Percentiles rank a stretch among this genome's conserved stretches.
Conservation (phyloP, 2,888 invertebrate genomes). For the Polydrusus tereticollis region DNA sequence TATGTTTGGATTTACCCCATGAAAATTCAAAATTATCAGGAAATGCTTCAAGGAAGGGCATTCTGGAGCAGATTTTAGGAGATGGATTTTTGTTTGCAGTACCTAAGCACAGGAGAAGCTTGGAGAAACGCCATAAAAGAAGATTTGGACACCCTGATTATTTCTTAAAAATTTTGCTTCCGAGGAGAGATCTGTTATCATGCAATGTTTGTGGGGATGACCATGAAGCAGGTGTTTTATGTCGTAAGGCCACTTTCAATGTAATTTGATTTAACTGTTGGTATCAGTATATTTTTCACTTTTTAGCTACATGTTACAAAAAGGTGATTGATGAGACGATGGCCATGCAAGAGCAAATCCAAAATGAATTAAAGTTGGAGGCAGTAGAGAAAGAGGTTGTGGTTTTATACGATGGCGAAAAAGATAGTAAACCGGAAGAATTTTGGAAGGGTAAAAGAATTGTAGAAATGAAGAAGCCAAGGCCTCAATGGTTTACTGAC, state of each 20-base stretch:
- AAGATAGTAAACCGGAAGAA: slow-evolving; percentile 73
- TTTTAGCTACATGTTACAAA: slow-evolving; percentile 86
- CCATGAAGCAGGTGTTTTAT: slow-evolving; percentile 83
- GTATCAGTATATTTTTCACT: slow-evolving; percentile 15
- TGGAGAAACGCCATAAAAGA: slow-evolving; percentile 81
- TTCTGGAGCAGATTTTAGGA: slow-evolving; percentile 75
- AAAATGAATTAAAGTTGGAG: slow-evolving; percentile 76
- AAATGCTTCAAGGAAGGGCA: slow-evolving; percentile 46
- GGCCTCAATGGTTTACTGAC: slow-evolving; percentile 90
- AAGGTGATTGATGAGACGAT: slow-evolving; percentile 86
- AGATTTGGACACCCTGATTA: slow-evolving; percentile 80
- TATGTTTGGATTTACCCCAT: slow-evolving; percentile 39
- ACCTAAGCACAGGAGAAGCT: slow-evolving; percentile 81
- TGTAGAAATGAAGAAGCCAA: slow-evolving; percentile 86
- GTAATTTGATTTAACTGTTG: not conserved
- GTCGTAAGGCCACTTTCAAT: slow-evolving; percentile 72
- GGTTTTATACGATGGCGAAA: slow-evolving; percentile 88
- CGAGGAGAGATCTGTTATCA: slow-evolving; percentile 80
- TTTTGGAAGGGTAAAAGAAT: slow-evolving; percentile 81
- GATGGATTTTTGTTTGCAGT: slow-evolving; percentile 87
- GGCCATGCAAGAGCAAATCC: slow-evolving; percentile 82
- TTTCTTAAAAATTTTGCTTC: slow-evolving; percentile 76
- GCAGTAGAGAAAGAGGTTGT: slow-evolving; percentile 89
- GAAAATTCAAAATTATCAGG: slow-evolving; percentile 11
- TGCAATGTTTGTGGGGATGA: slow-evolving; percentile 89